Evolutionary conservation across 1,140 invertebrate species (phyloP).

Genomic region (Leptopilina boulardi): DNA sequence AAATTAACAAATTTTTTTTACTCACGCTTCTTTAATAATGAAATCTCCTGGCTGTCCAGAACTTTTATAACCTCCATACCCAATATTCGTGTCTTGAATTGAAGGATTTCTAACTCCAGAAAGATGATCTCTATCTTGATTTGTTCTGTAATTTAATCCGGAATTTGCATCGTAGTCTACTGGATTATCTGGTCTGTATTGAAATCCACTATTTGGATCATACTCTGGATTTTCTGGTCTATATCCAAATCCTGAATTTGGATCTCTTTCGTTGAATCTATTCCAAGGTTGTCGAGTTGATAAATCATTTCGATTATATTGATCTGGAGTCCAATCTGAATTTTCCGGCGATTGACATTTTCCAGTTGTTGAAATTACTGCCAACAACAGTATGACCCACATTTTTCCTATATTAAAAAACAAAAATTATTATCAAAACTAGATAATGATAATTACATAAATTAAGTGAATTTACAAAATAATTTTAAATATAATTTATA

Average conservation of each 20-base stretch:
- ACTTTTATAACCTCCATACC: slow-evolving; percentile 21
- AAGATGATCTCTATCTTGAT: slow-evolving; percentile 27
- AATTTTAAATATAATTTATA: neutral
- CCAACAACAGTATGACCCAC: slow-evolving; percentile 51
- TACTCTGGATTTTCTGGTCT: neutral
- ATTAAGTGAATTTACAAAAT: neutral
- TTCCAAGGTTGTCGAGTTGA: slow-evolving; percentile 58
- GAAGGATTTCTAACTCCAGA: neutral
- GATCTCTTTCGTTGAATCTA: slow-evolving; percentile 58
- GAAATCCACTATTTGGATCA: slow-evolving; percentile 41
- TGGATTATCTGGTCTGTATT: neutral
- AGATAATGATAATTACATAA: neutral
- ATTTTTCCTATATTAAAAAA: slow-evolving; percentile 53
- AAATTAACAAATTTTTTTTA: slow-evolving; percentile 49
- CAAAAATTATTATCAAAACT: neutral
- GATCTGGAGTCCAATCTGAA: slow-evolving; percentile 41
- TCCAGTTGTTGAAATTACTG: slow-evolving; percentile 46
- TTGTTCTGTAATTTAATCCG: neutral
- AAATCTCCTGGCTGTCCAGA: slow-evolving; percentile 62
- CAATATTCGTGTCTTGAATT: slow-evolving; percentile 12
- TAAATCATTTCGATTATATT: slow-evolving; percentile 45
- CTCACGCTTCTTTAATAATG: slow-evolving; percentile 80
- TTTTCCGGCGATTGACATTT: slow-evolving; percentile 45
- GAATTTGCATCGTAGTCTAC: slow-evolving; percentile 35
- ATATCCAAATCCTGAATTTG: slow-evolving; percentile 13